These are phyloP conservation scores for Macrobrachium rosenbergii DNA, from an alignment of 1,140 invertebrate genomes.

Conservation along the genomic window DNA sequence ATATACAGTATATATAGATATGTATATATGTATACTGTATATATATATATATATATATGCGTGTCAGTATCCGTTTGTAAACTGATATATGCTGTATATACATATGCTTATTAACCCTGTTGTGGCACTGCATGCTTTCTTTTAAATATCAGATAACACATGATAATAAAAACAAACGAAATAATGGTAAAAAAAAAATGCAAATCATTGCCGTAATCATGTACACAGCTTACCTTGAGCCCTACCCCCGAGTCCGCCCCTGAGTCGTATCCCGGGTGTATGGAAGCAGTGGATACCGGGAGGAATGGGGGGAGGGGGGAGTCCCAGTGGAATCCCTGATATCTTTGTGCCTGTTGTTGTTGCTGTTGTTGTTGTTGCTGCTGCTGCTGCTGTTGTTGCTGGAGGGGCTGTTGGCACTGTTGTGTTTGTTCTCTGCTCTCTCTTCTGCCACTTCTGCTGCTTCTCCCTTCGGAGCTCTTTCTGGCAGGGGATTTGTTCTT, in stretches of 20 bases:
- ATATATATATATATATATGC: neutral
- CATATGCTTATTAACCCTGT: too few relatives aligned
- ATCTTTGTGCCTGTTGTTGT: conserved; percentile 27
- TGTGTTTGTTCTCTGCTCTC: conserved; percentile 51
- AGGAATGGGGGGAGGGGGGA: conserved; percentile 58
- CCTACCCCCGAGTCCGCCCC: conserved; percentile 65
- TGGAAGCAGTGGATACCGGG: conserved; percentile 57
- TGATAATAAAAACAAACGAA: too few relatives aligned
- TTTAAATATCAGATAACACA: too few relatives aligned
- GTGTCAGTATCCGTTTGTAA: neutral
- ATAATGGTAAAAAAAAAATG: too few relatives aligned
- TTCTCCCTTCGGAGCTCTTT: conserved; percentile 46
- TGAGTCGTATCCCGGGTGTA: conserved; percentile 65
- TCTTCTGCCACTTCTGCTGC: conserved; percentile 48
- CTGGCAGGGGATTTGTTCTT: conserved; percentile 57
- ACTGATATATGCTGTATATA: neutral
- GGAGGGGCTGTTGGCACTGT: conserved; percentile 44
- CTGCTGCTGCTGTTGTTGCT: conserved; percentile 34
- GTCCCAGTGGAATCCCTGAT: conserved; percentile 63
- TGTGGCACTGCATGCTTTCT: too few relatives aligned
- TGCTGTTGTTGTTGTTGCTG: conserved; percentile 53
- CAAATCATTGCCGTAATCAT: neutral
- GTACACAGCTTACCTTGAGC: conserved; percentile 48
- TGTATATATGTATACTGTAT: neutral
- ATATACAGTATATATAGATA: neutral